phyloP scores from a whole-genome alignment of 2,797 vertebrate species.

The Eidolon dupreanum region DNA sequence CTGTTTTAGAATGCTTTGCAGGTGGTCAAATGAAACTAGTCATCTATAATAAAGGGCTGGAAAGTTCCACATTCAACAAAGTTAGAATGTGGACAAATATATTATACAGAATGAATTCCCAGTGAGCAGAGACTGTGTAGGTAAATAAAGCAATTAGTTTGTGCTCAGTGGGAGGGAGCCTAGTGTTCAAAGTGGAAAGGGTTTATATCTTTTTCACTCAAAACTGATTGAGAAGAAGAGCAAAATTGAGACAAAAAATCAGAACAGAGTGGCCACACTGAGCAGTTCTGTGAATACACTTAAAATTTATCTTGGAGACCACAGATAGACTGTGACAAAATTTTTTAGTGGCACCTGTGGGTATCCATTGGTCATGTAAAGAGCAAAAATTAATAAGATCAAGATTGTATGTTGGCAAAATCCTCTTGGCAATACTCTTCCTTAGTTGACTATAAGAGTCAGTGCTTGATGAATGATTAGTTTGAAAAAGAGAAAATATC shows the following conservation, averaged over 20 bases:
- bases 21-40: conserved; percentile 58
- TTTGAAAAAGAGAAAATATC: background rate
- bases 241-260: conserved; percentile 21
- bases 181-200: conserved; percentile 33
- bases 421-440: background rate
- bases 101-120: conserved; percentile 60
- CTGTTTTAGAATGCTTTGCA: conserved; percentile 44
- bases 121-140: conserved; percentile 40
- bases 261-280: background rate
- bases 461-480: background rate
- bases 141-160: conserved; percentile 60
- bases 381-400: background rate
- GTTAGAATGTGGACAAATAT: conserved; percentile 49
- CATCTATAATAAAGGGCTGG: conserved; percentile 41
- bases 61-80: background rate
- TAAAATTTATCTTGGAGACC: conserved; percentile 22
- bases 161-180: conserved; percentile 25
- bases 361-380: background rate
- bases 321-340: background rate
- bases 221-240: conserved; percentile 48
- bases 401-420: background rate
- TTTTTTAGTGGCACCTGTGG: background rate
- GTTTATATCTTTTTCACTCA: conserved; percentile 55
- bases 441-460: background rate
- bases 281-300: background rate